Evolutionary conservation across 2,113 vertebrate species (phyloP), one percentile per base, ranked within the genome.

Genomic region (Columba livia): DNA sequence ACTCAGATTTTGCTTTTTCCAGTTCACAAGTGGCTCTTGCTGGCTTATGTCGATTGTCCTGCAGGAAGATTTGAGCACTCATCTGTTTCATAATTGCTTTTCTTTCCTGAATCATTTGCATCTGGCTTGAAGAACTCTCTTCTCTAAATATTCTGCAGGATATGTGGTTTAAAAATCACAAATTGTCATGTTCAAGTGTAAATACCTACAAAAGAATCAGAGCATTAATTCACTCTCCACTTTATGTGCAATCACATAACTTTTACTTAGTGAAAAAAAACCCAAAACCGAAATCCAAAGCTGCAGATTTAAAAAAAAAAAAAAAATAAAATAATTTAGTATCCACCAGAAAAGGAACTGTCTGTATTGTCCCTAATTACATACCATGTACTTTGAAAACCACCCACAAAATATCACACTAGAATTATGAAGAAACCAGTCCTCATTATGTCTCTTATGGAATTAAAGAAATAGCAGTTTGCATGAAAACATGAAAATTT

Each of bases 401-500:
- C 89, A 97, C 90, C 88, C 96, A 96, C 94, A 84, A 96, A 97
- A 95, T 81, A 96, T 82, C 70, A 91, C 71, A 72, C 84, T 96
- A 71, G 90, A 96, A 94, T 97, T 96, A 97, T 73, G 96, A 89
- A 93, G 77, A 54, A 94, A 82, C 26, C 25, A 79, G 50, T 79
- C 74, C 82, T 98, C 95, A 95, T 96, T 97, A 97, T 95, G 82
- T 96, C 86, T 96, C 92, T 96, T 96, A 94, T 7, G 16, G 91
- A 97, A 97, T 97, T 97, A 97, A 97, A 98, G 90, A 97, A 98
- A 97, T 93, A 96, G 58, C 60, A 95, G 81, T 90, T 93, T 97
- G 61, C 83, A 80, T 57, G 56, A 89, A 90, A 94, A 66, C 1
- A 13, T 96, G 81, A 86, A 88, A 71, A 95, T 97, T 94, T 94